phyloP scores from a whole-genome alignment of 2,888 invertebrate species.

The Sinotaia quadrata region DNA sequence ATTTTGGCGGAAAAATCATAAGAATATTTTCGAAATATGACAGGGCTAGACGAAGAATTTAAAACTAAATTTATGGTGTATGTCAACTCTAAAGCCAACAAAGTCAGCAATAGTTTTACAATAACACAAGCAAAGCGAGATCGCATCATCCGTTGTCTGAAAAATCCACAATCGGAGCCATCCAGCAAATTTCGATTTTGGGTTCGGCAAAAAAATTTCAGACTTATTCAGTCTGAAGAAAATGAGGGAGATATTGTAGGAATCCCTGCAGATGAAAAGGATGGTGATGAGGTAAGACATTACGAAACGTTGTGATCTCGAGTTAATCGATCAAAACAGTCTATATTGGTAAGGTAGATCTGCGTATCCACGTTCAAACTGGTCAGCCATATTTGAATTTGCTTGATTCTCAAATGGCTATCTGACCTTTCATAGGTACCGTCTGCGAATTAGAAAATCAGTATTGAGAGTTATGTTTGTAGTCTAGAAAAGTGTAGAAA shows the following conservation, averaged over 20 bases:
- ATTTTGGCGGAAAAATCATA: too few species aligned
- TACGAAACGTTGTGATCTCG: background rate
- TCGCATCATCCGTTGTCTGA: conserved; percentile 36
- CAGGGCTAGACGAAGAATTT: conserved; percentile 29
- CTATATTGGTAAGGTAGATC: background rate
- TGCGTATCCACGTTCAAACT: background rate
- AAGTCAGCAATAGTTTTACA: conserved; percentile 36
- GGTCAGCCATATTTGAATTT: conserved; percentile 27
- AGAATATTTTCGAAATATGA: conserved; percentile 13
- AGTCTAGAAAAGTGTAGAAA: too few species aligned
- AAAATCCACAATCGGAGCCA: conserved; percentile 32
- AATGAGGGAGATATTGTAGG: conserved; percentile 37
- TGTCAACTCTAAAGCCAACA: conserved; percentile 30
- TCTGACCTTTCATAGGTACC: background rate
- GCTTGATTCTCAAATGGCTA: conserved; percentile 23
- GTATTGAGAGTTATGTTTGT: too few species aligned
- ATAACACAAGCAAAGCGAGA: conserved; percentile 30
- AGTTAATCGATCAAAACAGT: background rate
- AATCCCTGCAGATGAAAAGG: conserved; percentile 33
- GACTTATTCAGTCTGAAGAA: conserved; percentile 41
- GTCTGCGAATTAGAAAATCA: conserved; percentile 22
- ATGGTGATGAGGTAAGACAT: conserved; percentile 34
- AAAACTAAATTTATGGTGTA: conserved; percentile 29
- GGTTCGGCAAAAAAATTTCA: conserved; percentile 39
- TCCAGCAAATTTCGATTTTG: conserved; percentile 41